Conservation (phyloP, 2,888 invertebrate species). For the Pemphredon lugubris region DNA sequence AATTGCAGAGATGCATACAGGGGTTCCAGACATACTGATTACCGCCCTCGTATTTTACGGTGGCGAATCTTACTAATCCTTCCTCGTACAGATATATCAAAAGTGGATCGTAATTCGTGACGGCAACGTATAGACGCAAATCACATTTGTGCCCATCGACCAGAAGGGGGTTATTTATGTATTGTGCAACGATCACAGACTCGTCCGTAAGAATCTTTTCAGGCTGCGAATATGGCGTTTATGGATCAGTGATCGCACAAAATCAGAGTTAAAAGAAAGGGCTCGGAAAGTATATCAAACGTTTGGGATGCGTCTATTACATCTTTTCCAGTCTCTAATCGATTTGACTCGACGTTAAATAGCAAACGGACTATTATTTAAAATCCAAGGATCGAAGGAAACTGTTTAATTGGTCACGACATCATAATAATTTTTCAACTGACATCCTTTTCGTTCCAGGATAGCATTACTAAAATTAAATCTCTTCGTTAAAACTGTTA, state of each 20-base stretch:
- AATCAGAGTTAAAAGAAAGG: no score
- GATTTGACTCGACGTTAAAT: no score
- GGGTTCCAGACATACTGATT: slow-evolving; percentile 97
- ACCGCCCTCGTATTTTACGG: slow-evolving; percentile 95
- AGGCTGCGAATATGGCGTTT: slow-evolving; percentile 83
- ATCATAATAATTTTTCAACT: no score
- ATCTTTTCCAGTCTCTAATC: no score
- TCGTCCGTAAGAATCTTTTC: slow-evolving; percentile 96
- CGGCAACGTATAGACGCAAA: slow-evolving; percentile 95
- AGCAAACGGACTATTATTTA: no score
- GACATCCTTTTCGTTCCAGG: no score
- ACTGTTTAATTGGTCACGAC: no score
- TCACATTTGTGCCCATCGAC: slow-evolving; percentile 98
- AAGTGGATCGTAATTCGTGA: slow-evolving; percentile 97
- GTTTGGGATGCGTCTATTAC: no score
- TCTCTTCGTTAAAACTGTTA: no score
- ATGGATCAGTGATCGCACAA: neutral
- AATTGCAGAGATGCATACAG: slow-evolving; percentile 98
- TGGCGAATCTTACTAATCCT: slow-evolving; percentile 96
- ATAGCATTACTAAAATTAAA: no score
- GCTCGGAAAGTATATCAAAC: no score
- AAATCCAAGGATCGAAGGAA: no score
- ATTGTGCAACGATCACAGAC: slow-evolving; percentile 94
- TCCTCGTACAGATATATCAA: slow-evolving; percentile 97
- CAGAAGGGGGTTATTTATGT: slow-evolving; percentile 92